These are phyloP conservation scores for Agapornis canus DNA, from an alignment of 2,797 vertebrate genomes.

Conservation along the genomic window DNA sequence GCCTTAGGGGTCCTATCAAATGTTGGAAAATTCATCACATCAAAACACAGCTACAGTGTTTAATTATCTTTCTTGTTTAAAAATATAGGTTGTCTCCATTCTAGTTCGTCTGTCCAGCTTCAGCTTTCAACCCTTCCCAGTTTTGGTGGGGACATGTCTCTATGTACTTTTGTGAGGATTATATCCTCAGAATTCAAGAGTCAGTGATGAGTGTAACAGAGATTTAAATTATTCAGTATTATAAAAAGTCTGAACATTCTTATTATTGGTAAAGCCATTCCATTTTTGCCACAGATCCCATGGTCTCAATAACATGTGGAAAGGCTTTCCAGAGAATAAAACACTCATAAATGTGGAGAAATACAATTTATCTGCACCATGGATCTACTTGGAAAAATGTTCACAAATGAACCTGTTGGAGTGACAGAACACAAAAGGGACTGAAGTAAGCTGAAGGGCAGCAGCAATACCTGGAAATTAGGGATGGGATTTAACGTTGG, in stretches of 20 bases:
- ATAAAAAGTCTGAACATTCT: neutral
- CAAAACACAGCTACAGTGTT: neutral
- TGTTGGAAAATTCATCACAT: conserved; percentile 17
- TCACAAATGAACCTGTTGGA: neutral
- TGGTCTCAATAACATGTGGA: neutral
- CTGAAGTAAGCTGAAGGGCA: neutral
- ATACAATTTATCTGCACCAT: neutral
- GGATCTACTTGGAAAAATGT: neutral
- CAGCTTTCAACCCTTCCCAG: neutral
- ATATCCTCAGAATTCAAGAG: neutral
- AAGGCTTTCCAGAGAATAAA: neutral
- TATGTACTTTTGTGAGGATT: neutral
- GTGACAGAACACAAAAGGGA: neutral
- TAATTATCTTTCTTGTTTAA: conserved; percentile 12
- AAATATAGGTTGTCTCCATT: neutral
- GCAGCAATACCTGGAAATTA: conserved; percentile 81
- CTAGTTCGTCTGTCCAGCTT: neutral
- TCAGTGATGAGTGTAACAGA: neutral
- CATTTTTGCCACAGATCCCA: neutral
- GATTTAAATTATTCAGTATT: neutral
- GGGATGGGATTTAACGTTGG: conserved; percentile 91
- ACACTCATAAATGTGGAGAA: neutral
- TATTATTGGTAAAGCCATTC: neutral
- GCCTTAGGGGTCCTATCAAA: neutral
- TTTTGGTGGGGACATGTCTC: neutral